These are phyloP conservation scores for Acleris sparsana DNA, from an alignment of 2,888 invertebrate species.

Conservation along the genomic window DNA sequence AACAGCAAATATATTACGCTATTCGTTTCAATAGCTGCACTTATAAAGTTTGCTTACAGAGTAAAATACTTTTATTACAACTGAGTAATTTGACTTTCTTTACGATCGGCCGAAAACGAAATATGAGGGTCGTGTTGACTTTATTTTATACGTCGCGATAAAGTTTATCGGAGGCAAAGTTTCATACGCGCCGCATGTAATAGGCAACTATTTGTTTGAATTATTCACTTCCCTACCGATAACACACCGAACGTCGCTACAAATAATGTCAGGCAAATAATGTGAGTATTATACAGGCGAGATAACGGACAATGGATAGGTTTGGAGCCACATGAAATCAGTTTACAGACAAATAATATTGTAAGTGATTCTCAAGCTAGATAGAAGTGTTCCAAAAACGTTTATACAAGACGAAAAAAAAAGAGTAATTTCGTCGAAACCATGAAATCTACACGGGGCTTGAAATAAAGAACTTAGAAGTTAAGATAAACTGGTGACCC, in stretches of 20 bases:
- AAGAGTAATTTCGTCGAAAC: no score
- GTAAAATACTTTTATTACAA: conserved; percentile 1
- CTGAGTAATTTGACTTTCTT: conserved; percentile 52
- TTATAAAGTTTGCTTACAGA: background rate
- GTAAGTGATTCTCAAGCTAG: background rate
- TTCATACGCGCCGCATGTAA: conserved; percentile 42
- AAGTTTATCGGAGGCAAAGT: conserved; percentile 53
- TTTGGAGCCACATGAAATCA: conserved; percentile 14
- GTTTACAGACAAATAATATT: conserved; percentile 16
- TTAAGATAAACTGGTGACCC: no score
- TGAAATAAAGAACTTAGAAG: no score
- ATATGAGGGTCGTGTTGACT: conserved; percentile 56
- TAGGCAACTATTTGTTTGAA: conserved; percentile 36
- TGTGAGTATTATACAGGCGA: conserved; percentile 32
- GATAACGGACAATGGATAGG: conserved; percentile 34
- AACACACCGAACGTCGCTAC: conserved; percentile 28
- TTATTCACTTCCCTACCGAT: conserved; percentile 34
- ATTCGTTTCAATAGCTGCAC: background rate
- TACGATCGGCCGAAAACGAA: conserved; percentile 55
- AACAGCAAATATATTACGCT: background rate
- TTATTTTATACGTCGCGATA: conserved; percentile 53
- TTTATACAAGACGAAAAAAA: no score
- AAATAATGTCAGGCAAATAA: conserved; percentile 30
- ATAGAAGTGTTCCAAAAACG: no score
- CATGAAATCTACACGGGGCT: no score